These are phyloP conservation scores for human DNA, from an alignment of 2,113 vertebrate genomes.

Conservation along the genomic window DNA sequence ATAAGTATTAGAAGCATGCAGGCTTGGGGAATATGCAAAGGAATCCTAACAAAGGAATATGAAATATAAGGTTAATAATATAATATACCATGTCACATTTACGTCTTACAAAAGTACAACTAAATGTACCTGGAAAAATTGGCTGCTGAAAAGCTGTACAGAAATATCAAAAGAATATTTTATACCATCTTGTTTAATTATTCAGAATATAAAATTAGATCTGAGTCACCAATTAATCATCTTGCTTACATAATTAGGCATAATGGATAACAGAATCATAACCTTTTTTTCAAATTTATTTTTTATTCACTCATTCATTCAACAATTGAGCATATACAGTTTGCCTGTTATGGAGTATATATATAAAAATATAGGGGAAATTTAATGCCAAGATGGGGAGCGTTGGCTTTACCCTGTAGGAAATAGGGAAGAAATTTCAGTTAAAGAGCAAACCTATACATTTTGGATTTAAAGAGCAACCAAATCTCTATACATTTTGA, in stretches of 20 bases:
- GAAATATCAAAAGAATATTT: slow-evolving; percentile 71
- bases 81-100: slow-evolving; percentile 72
- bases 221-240: slow-evolving; percentile 13
- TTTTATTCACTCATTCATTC: slow-evolving; percentile 3
- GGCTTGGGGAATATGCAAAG: slow-evolving; percentile 73
- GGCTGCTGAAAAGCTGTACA: slow-evolving; percentile 25
- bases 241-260: background rate
- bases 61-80: slow-evolving; percentile 80
- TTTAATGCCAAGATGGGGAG: too few relatives aligned
- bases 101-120: slow-evolving; percentile 70
- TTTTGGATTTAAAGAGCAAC: too few relatives aligned
- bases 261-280: slow-evolving; percentile 39
- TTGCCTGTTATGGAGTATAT: background rate
- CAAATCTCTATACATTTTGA: too few relatives aligned
- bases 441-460: too few relatives aligned
- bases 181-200: slow-evolving; percentile 50
- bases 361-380: background rate
- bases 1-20: slow-evolving; percentile 61
- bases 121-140: slow-evolving; percentile 67
- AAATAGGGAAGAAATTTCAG: too few relatives aligned
- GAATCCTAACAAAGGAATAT: slow-evolving; percentile 76
- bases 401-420: too few relatives aligned
- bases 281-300: background rate
- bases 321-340: background rate
- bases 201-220: slow-evolving; percentile 20